phyloP scores from a whole-genome alignment of 2,113 vertebrate species.

The Podarcis muralis region DNA sequence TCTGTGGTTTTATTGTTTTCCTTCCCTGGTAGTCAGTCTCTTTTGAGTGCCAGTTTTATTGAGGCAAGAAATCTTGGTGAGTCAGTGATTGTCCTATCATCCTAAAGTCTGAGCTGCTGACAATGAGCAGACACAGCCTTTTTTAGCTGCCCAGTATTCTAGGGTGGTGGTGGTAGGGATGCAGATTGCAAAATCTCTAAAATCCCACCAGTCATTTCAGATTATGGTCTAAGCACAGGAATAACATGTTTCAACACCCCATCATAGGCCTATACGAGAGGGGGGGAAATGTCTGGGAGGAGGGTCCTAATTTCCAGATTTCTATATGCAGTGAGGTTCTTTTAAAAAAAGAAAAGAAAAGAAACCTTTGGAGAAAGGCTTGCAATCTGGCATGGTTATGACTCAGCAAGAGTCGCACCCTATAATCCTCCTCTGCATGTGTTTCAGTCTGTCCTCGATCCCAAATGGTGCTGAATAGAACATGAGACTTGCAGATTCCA shows the following conservation, averaged over 20 bases:
- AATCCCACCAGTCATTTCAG: not conserved
- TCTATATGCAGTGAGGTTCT: not conserved
- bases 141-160: not conserved
- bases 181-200: not conserved
- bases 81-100: not conserved
- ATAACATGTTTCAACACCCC: not conserved
- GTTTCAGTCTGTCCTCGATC: not conserved
- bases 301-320: not conserved
- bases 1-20: not conserved
- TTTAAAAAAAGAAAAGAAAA: not conserved
- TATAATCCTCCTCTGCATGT: not conserved
- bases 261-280: too few relatives aligned
- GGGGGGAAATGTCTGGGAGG: too few relatives aligned
- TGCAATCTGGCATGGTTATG: not conserved
- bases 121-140: not conserved
- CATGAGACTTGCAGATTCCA: not conserved
- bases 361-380: not conserved
- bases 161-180: too few relatives aligned
- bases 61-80: too few relatives aligned
- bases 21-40: not conserved
- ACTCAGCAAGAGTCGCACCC: not conserved
- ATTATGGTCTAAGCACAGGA: not conserved
- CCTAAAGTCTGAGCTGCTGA: not conserved
- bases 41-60: not conserved
- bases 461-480: not conserved